Conservation (phyloP, 2,888 invertebrate genomes). For the Hirtodrosophila cameraria region DNA sequence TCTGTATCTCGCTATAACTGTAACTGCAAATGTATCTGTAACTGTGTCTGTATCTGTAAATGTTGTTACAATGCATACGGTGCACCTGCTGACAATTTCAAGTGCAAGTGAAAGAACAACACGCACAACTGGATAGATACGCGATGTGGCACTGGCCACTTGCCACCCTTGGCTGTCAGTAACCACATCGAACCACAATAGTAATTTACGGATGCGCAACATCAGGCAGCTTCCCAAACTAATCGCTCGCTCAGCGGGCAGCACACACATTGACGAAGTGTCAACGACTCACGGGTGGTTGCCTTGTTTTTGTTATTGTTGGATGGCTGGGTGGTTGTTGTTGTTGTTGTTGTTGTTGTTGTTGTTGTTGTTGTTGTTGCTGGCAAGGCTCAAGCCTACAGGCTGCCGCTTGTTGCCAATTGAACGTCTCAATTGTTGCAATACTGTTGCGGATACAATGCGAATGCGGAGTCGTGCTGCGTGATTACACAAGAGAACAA, state of each 20-base stretch:
- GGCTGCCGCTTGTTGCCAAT: conserved; percentile 73
- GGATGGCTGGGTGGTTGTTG: conserved; percentile 15
- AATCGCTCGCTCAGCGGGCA: conserved; percentile 69
- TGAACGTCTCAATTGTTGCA: conserved; percentile 74
- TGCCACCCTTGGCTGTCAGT: not conserved
- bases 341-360: conserved; percentile 29
- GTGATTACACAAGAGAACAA: conserved; percentile 67
- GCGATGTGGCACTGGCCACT: not conserved
- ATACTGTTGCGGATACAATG: conserved; percentile 38
- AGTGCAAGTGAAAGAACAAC: conserved; percentile 78
- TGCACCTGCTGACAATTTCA: conserved; percentile 84
- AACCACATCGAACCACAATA: conserved; percentile 78
- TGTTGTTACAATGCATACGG: conserved; percentile 74
- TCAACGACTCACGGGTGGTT: conserved; percentile 42
- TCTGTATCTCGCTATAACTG: conserved; percentile 34
- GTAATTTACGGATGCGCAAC: conserved; percentile 81
- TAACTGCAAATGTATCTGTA: conserved; percentile 27
- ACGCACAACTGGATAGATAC: conserved; percentile 72
- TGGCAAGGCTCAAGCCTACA: conserved; percentile 16
- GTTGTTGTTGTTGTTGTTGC: conserved; percentile 4
- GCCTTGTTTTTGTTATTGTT: conserved; percentile 29
- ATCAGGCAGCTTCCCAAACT: conserved; percentile 74
- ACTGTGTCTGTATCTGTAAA: conserved; percentile 26
- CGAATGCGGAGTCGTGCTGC: conserved; percentile 64
- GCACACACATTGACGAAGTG: conserved; percentile 40